Evolutionary conservation across 2,888 invertebrate genomes (phyloP).

Genomic region (Parnassius mnemosyne): DNA sequence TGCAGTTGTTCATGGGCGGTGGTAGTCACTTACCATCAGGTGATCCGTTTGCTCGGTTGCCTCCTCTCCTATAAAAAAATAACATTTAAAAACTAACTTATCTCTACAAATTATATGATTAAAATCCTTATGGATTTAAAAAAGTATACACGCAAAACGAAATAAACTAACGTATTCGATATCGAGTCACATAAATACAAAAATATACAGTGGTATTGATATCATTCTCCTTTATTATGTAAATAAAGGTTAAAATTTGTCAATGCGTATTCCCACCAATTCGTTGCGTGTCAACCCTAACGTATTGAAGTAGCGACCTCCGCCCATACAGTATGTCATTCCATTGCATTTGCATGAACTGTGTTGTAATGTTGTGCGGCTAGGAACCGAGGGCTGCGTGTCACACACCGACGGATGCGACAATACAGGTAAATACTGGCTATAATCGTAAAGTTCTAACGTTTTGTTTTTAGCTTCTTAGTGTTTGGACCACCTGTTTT

Average conservation of each 20-base stretch:
- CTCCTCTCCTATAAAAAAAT: too few species aligned
- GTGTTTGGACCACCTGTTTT: background rate
- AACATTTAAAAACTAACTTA: too few species aligned
- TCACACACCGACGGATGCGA: slow-evolving; percentile 96
- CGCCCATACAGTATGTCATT: slow-evolving; percentile 21
- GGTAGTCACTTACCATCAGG: too few species aligned
- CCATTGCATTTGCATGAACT: slow-evolving; percentile 73
- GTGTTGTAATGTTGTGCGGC: slow-evolving; percentile 83
- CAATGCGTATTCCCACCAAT: slow-evolving; percentile 25
- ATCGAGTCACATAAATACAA: too few species aligned
- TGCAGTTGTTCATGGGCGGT: too few species aligned
- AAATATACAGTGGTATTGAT: too few species aligned
- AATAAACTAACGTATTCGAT: too few species aligned
- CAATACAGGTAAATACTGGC: slow-evolving; percentile 87
- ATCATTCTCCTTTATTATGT: too few species aligned
- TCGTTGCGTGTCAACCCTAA: slow-evolving; percentile 40
- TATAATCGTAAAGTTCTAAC: background rate
- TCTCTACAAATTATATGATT: too few species aligned
- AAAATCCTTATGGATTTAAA: too few species aligned
- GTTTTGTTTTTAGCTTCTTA: background rate
- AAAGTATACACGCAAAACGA: too few species aligned
- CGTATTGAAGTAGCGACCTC: slow-evolving; percentile 20
- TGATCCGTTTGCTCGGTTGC: too few species aligned
- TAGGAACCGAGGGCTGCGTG: slow-evolving; percentile 94
- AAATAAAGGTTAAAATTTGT: background rate